Conservation (phyloP, 2,113 vertebrate genomes). For the Rhodinocichla rosea region DNA sequence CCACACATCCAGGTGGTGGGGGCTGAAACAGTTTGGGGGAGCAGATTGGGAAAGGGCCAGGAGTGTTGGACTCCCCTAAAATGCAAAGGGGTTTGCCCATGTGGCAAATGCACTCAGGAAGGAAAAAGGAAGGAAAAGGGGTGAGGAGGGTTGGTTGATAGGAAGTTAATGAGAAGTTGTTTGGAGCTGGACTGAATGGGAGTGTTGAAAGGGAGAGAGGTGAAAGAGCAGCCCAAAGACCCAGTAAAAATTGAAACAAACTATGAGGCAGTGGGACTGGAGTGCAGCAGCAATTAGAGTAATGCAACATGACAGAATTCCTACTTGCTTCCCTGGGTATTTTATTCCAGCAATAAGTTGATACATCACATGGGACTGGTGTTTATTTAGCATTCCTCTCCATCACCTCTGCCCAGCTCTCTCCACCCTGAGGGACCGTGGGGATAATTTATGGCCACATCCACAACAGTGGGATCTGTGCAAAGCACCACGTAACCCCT, state of each 20-base stretch:
- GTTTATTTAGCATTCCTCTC: conserved; percentile 50
- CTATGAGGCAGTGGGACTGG: background rate
- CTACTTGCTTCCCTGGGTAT: conserved; percentile 18
- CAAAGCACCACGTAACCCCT: background rate
- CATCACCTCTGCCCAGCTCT: conserved; percentile 18
- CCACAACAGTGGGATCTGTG: conserved; percentile 21
- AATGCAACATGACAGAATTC: conserved; percentile 50
- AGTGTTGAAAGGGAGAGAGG: conserved; percentile 16
- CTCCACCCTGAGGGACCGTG: accelerated
- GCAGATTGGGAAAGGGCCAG: background rate
- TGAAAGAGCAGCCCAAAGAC: conserved; percentile 25
- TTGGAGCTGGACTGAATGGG: background rate
- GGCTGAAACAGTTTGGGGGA: background rate
- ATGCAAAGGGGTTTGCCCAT: background rate
- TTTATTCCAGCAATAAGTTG: conserved; percentile 40
- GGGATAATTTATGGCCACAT: conserved; percentile 17
- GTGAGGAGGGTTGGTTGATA: background rate
- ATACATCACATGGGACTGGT: conserved; percentile 45
- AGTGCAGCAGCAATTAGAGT: conserved; percentile 43
- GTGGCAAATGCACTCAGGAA: background rate
- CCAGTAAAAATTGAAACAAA: conserved; percentile 43
- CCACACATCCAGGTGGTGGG: background rate
- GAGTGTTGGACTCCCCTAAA: too few relatives aligned
- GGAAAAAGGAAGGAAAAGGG: background rate
- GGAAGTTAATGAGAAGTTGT: conserved; percentile 20